These are phyloP conservation scores for Leptonema lineaticorne DNA, from an alignment of 1,140 invertebrate species.

Conservation along the genomic window DNA sequence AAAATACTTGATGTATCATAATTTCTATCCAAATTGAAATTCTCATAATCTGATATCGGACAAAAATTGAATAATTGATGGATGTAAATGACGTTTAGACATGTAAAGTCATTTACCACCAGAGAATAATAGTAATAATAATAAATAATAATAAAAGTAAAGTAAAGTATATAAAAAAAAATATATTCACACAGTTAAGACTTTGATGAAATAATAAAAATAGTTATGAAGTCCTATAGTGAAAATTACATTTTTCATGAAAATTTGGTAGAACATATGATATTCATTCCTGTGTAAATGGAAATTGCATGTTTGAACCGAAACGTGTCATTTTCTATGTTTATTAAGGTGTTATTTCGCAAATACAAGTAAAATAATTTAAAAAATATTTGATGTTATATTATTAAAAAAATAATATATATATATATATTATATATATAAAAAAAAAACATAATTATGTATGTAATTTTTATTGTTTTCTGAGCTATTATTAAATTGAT, in stretches of 20 bases:
- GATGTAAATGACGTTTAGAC: not conserved
- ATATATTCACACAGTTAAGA: not conserved
- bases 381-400: constrained; percentile 12
- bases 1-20: constrained; percentile 16
- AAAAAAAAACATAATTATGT: constrained; percentile 6
- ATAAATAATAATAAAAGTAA: not conserved
- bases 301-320: constrained; percentile 25
- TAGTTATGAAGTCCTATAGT: not conserved
- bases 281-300: constrained; percentile 21
- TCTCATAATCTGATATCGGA: constrained; percentile 10
- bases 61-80: not conserved
- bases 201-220: not conserved
- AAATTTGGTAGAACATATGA: constrained; percentile 26
- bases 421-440: not conserved
- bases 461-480: not conserved
- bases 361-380: constrained; percentile 17
- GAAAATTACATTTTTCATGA: constrained; percentile 19
- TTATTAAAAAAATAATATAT: not conserved
- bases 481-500: constrained; percentile 12
- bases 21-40: constrained; percentile 22
- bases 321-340: constrained; percentile 17
- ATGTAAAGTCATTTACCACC: not conserved
- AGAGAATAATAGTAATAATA: not conserved
- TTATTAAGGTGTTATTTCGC: constrained; percentile 25
- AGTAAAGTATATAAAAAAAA: constrained; percentile 4